Evolutionary conservation across 2,888 invertebrate species (phyloP).

Genomic region (Axea sp.): DNA sequence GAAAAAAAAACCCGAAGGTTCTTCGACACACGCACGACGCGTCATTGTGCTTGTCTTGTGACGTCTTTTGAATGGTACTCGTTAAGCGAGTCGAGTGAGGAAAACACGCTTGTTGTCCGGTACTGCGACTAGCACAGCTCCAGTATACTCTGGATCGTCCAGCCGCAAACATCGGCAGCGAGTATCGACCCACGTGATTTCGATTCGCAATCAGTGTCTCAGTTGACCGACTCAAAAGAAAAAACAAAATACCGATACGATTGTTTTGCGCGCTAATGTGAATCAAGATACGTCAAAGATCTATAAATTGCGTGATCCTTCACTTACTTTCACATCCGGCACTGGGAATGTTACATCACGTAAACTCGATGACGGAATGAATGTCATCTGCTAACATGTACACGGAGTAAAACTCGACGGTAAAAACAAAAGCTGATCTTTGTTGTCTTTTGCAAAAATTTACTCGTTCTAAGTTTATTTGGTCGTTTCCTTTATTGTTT

Average conservation of each 20-base stretch:
- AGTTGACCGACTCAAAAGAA: too few species aligned
- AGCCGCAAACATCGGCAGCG: neutral
- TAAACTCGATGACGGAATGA: constrained; percentile 16
- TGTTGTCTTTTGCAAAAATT: too few species aligned
- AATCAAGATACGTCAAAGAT: too few species aligned
- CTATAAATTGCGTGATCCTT: constrained; percentile 17
- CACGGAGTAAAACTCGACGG: neutral
- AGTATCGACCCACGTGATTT: too few species aligned
- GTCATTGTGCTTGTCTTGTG: constrained; percentile 16
- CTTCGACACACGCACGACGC: constrained; percentile 7
- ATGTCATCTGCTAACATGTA: constrained; percentile 23
- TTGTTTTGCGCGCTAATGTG: too few species aligned
- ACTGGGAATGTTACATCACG: constrained; percentile 31
- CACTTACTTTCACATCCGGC: constrained; percentile 37
- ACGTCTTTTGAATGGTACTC: constrained; percentile 41
- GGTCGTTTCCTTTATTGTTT: too few species aligned
- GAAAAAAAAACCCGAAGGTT: constrained; percentile 12
- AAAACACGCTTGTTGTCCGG: neutral
- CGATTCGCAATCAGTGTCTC: too few species aligned
- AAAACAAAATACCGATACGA: too few species aligned
- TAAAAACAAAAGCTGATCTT: constrained; percentile 12
- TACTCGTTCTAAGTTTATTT: too few species aligned
- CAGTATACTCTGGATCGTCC: constrained; percentile 11
- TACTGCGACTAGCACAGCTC: neutral
- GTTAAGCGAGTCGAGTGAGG: constrained; percentile 15